These are phyloP conservation scores for Luperina nickerlii DNA, from an alignment of 2,888 invertebrate species.

Conservation along the genomic window DNA sequence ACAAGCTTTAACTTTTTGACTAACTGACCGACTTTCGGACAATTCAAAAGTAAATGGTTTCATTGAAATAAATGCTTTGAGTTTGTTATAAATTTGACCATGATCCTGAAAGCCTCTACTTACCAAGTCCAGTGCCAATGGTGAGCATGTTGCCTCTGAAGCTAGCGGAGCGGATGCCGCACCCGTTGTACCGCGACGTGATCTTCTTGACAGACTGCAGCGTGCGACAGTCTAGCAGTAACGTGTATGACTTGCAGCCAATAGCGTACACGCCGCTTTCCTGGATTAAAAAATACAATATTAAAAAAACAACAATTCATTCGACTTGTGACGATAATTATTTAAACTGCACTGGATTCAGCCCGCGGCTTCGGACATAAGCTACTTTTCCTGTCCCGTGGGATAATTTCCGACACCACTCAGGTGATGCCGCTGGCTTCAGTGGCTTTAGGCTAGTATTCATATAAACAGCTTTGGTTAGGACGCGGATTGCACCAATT, in stretches of 20 bases:
- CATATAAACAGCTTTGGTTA: too few relatives aligned
- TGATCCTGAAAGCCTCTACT: neutral
- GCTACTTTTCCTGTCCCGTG: too few relatives aligned
- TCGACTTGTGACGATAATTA: neutral
- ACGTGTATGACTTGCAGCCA: conserved; percentile 97
- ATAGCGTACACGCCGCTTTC: conserved; percentile 97
- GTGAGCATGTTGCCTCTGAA: conserved; percentile 97
- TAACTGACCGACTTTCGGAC: too few relatives aligned
- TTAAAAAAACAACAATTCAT: neutral
- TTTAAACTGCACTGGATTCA: too few relatives aligned
- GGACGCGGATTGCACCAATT: too few relatives aligned
- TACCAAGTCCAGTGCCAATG: conserved; percentile 97
- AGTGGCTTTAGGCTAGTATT: too few relatives aligned
- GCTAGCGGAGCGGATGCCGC: conserved; percentile 97
- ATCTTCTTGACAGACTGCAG: conserved; percentile 95
- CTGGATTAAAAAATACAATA: conserved; percentile 80
- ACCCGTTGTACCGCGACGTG: conserved; percentile 96
- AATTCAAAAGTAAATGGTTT: too few relatives aligned
- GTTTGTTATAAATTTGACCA: neutral
- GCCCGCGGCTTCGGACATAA: too few relatives aligned
- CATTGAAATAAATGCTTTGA: too few relatives aligned
- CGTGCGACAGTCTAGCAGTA: conserved; percentile 96
- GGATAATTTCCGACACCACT: too few relatives aligned
- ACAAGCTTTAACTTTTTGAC: too few relatives aligned
- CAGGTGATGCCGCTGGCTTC: too few relatives aligned